Conservation (phyloP, 2,888 invertebrate genomes). For the Amphipoea oculea region DNA sequence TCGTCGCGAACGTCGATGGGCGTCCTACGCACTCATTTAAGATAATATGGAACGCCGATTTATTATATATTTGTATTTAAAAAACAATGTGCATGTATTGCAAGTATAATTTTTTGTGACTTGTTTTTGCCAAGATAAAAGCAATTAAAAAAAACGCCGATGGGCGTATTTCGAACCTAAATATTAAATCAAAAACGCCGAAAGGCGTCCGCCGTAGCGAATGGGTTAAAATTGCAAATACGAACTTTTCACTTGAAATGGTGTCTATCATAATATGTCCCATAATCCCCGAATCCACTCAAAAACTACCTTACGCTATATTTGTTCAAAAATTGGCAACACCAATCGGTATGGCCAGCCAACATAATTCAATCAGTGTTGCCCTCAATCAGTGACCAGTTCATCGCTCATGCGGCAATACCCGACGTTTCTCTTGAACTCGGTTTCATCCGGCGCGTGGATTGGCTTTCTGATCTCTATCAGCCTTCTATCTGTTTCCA, state of each 20-base stretch:
- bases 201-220: too few species aligned
- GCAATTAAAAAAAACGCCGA: too few species aligned
- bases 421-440: conserved; percentile 93
- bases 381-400: conserved; percentile 74
- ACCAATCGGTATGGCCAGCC: conserved; percentile 18
- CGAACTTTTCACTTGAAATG: background rate
- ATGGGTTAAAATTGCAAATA: background rate
- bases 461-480: conserved; percentile 92
- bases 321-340: background rate
- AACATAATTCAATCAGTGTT: background rate
- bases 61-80: too few species aligned
- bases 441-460: conserved; percentile 88
- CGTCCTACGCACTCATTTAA: too few species aligned
- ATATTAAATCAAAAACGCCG: too few species aligned
- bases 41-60: too few species aligned
- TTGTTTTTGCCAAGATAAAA: too few species aligned
- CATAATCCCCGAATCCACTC: background rate
- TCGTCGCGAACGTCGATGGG: too few species aligned
- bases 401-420: conserved; percentile 93
- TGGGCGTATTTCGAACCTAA: too few species aligned
- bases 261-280: background rate
- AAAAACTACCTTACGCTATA: background rate
- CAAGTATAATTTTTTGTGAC: too few species aligned
- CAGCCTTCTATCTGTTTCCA: conserved; percentile 94
- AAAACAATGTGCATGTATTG: too few species aligned